These are phyloP conservation scores for Nematolebias whitei DNA, from an alignment of 2,113 vertebrate genomes.

Conservation along the genomic window DNA sequence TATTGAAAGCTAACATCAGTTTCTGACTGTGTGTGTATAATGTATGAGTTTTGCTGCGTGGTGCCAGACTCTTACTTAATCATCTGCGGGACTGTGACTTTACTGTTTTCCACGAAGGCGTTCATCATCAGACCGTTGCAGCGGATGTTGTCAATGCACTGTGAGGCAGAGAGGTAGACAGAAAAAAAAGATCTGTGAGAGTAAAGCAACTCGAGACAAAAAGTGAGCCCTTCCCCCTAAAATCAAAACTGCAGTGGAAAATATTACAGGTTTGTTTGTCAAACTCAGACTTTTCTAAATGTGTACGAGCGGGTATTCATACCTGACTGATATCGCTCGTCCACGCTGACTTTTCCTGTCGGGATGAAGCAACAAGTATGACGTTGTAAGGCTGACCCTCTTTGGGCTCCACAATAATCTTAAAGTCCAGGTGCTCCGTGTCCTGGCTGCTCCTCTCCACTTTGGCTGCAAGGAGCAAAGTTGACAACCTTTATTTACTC, in stretches of 20 bases:
- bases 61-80: constrained; percentile 88
- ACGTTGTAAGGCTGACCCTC: constrained; percentile 88
- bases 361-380: constrained; percentile 93
- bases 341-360: constrained; percentile 96
- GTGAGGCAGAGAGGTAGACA: constrained; percentile 28
- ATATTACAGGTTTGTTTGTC: too few species aligned
- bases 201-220: not conserved
- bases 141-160: constrained; percentile 98
- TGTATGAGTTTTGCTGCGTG: constrained; percentile 3
- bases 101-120: constrained; percentile 96
- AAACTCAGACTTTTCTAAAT: too few species aligned
- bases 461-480: constrained; percentile 68
- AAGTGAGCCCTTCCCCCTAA: not conserved
- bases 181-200: not conserved
- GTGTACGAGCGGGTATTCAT: constrained; percentile 15
- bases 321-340: constrained; percentile 98
- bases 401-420: constrained; percentile 96
- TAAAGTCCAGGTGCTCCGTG: constrained; percentile 93
- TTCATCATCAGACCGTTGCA: constrained; percentile 99
- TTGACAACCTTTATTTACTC: not conserved
- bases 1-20: not conserved
- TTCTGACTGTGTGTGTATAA: constrained; percentile 24
- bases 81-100: constrained; percentile 97
- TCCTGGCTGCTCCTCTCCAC: constrained; percentile 83
- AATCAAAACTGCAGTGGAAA: constrained; percentile 2